These are phyloP conservation scores for Diacarnus erythraeanus DNA, from an alignment of 37 sponge, comb jelly and placozoan species.

Conservation along the genomic window DNA sequence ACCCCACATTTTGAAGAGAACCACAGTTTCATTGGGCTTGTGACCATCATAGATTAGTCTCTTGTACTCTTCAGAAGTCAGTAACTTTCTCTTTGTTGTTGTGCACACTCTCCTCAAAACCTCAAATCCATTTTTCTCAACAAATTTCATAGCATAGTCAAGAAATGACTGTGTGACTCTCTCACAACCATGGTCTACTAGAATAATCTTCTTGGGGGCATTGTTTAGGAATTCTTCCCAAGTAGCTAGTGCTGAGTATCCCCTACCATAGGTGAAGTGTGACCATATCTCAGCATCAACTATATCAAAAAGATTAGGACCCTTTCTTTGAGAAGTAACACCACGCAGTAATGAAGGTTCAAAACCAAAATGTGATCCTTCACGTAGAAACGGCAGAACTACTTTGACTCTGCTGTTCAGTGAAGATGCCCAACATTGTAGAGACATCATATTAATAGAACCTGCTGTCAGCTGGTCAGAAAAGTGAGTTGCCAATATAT, in stretches of 20 bases:
- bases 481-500: background rate
- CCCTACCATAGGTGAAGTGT: background rate
- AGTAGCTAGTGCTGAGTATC: background rate
- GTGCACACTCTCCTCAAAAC: background rate
- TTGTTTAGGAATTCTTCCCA: background rate
- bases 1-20: background rate
- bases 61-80: background rate
- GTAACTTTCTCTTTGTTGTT: background rate
- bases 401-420: background rate
- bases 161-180: background rate
- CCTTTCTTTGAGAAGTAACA: background rate
- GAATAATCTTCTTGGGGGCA: background rate
- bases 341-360: background rate
- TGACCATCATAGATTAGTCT: background rate
- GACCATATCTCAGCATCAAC: background rate
- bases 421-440: background rate
- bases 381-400: background rate
- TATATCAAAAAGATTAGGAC: background rate
- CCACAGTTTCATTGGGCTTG: background rate
- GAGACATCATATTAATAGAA: background rate
- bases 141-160: background rate
- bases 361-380: background rate
- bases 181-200: background rate
- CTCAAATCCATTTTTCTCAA: background rate
- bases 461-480: background rate